These are phyloP conservation scores for Taenaris catops DNA, from an alignment of 2,888 invertebrate species.

Conservation along the genomic window DNA sequence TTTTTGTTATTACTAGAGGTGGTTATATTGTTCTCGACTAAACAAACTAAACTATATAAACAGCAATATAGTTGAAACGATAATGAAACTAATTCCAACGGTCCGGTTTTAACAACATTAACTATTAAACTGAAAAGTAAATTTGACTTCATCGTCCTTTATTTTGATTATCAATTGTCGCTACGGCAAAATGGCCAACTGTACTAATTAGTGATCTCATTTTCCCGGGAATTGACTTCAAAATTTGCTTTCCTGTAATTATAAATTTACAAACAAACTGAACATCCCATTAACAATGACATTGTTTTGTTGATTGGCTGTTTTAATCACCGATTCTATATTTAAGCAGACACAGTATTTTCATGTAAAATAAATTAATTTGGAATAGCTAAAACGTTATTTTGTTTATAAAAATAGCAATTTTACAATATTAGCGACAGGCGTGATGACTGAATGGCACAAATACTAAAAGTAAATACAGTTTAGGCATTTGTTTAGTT, in stretches of 20 bases:
- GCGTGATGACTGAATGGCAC: too few species aligned
- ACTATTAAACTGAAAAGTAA: slow-evolving; percentile 11
- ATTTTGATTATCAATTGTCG: slow-evolving; percentile 21
- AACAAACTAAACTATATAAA: too few species aligned
- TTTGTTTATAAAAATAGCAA: too few species aligned
- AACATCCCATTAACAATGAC: slow-evolving; percentile 26
- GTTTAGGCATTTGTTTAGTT: too few species aligned
- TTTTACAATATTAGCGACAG: too few species aligned
- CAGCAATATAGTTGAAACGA: not conserved
- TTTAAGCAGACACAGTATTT: slow-evolving; percentile 12
- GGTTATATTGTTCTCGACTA: too few species aligned
- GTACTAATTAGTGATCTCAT: slow-evolving; percentile 29
- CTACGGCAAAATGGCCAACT: slow-evolving; percentile 18
- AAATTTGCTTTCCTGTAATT: slow-evolving; percentile 28
- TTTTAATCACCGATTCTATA: slow-evolving; percentile 22
- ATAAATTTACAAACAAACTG: slow-evolving; percentile 26
- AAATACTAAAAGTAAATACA: too few species aligned
- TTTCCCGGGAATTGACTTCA: slow-evolving; percentile 24
- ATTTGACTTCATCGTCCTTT: slow-evolving; percentile 10
- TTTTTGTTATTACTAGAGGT: too few species aligned
- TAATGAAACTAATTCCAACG: slow-evolving; percentile 9
- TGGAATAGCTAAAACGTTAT: too few species aligned
- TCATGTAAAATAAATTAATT: slow-evolving; percentile 16
- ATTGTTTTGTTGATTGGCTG: slow-evolving; percentile 23
- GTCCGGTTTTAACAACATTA: slow-evolving; percentile 10